Percentiles rank a stretch among this genome's conserved stretches.
Conservation (phyloP, 2,113 vertebrate species). For the Budorcas taxicolor region DNA sequence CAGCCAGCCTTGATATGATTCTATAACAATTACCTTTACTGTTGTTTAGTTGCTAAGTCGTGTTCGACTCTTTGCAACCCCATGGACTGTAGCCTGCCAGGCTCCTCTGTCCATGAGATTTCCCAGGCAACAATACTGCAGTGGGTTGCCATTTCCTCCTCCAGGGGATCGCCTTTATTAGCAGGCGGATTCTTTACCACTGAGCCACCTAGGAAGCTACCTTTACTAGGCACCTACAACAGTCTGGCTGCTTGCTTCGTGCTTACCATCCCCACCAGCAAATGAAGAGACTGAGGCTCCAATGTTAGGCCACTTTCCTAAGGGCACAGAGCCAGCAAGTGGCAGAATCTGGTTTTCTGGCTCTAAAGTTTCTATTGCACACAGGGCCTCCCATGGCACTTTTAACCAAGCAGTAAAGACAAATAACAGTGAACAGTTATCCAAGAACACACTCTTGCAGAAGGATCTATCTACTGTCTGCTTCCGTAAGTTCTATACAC, state of each 20-base stretch:
- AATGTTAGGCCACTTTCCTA: not conserved
- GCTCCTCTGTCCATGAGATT: not conserved
- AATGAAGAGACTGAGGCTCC: not conserved
- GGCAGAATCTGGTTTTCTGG: not conserved
- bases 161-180: not conserved
- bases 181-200: not conserved
- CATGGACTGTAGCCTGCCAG: not conserved
- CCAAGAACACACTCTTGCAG: not conserved
- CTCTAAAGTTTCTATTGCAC: not conserved
- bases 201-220: not conserved
- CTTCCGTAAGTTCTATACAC: not conserved
- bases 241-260: not conserved
- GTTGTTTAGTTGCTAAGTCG: not conserved
- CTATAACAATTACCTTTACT: not conserved
- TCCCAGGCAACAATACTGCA: not conserved
- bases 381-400: not conserved
- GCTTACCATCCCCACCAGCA: not conserved
- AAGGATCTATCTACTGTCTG: not conserved
- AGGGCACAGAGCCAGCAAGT: not conserved
- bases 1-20: not conserved
- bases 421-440: not conserved
- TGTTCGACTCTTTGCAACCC: not conserved
- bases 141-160: not conserved
- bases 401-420: not conserved
- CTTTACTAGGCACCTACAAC: not conserved